These are phyloP conservation scores for Nymphalis urticae DNA, from an alignment of 2,888 invertebrate species.

Conservation along the genomic window DNA sequence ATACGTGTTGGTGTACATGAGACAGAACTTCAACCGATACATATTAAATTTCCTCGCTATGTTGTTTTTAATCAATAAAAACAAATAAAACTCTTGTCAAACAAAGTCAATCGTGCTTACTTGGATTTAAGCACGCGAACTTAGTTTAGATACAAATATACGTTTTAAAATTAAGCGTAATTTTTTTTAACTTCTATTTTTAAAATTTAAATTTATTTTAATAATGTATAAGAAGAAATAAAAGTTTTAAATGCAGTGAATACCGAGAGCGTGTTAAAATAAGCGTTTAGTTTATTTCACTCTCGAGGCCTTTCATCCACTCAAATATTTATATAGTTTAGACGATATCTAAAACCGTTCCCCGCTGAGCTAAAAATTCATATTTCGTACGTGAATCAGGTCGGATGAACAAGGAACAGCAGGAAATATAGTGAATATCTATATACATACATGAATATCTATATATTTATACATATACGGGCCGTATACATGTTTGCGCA, in stretches of 20 bases:
- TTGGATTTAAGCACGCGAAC: no score
- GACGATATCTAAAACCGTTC: constrained; percentile 20
- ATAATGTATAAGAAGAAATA: constrained; percentile 22
- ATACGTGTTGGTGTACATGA: no score
- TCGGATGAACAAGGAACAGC: neutral
- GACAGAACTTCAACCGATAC: no score
- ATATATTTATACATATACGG: no score
- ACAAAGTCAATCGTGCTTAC: no score
- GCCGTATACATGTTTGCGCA: neutral
- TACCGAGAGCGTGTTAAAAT: constrained; percentile 41
- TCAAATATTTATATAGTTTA: constrained; percentile 43
- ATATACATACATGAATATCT: no score
- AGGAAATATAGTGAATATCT: neutral
- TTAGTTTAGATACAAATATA: no score
- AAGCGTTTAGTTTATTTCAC: constrained; percentile 30
- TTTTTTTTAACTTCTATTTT: no score
- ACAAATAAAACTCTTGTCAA: no score
- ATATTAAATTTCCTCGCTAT: no score
- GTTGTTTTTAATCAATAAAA: no score
- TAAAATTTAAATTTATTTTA: neutral
- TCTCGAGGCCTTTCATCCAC: constrained; percentile 31
- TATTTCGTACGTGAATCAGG: constrained; percentile 23
- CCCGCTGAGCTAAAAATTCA: constrained; percentile 17
- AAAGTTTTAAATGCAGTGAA: constrained; percentile 47
- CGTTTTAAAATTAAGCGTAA: no score